Base-by-base conservation (phyloP, 53 echinoderm and acorn worm species). In the Echinarachnius parma region DNA sequence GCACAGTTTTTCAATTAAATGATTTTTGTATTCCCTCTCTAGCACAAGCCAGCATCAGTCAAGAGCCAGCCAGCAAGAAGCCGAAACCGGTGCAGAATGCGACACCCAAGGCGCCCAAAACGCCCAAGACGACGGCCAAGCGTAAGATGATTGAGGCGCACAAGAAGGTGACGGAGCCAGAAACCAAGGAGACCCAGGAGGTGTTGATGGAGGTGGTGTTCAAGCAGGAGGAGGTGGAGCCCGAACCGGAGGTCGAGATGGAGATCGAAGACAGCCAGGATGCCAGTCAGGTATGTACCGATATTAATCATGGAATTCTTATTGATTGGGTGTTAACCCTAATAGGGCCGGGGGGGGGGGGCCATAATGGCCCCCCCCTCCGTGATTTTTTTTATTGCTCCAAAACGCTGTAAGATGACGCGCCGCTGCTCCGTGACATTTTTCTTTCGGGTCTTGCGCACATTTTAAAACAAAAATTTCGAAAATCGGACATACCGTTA, bases 31-130 rank as follows among this genome's bases (percentile, higher is more conserved):
- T n/a, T n/a, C n/a, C n/a, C 54, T 7, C 24, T 18, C 54, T 29
- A 59, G 54, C 5, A 4, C 36, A 50, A 31, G 14, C 28, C 54
- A 78, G 75, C 69, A 61, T n/a, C n/a, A n/a, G 61, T 16, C 76
- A 65, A 23, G 82, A 81, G 39, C 86, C 85, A 2, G 59, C 60
- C 16, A 23, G 70, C 15, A 89, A 84, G 84, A 89, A 89, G 65
- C 42, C 56, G 36, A 83, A 83, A 31, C 39, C 65, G 3, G 79
- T 69, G 1, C 75, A 27, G 19, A 23, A 23, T 3, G 47, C 61
- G 48, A 24, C 49, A 4, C 35, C 45, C 37, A 34, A 21, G 34
- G 36, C 15, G 4, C 34, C 34, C 5, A 57, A 28, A 28, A 44
- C 42, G 19, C 74, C 74, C 16, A 72, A 72, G 66, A 78, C 52